Evolutionary conservation across 2,113 vertebrate species (phyloP).

Genomic region (Silurus glanis): DNA sequence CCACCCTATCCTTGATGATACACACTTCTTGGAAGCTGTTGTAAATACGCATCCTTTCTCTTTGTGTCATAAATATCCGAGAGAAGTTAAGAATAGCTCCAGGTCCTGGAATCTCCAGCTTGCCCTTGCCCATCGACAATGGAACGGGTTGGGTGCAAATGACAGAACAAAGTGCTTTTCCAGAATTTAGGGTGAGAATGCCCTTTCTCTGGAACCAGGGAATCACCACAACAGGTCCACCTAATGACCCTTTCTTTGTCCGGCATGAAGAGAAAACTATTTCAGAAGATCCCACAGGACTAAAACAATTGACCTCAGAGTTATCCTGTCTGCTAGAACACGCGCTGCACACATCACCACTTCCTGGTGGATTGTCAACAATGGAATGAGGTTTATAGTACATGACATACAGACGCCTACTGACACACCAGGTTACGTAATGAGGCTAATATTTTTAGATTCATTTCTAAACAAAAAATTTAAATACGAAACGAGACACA

Average conservation of each 20-base stretch:
- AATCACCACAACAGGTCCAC: constrained; percentile 65
- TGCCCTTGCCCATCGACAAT: constrained; percentile 63
- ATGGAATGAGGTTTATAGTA: not conserved
- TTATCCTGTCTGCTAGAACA: constrained; percentile 48
- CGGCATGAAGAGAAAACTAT: constrained; percentile 56
- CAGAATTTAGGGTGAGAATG: constrained; percentile 61
- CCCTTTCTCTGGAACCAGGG: constrained; percentile 68
- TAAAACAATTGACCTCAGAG: constrained; percentile 62
- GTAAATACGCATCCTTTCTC: constrained; percentile 25
- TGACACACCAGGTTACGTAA: not conserved
- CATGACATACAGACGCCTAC: not conserved
- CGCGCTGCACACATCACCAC: constrained; percentile 31
- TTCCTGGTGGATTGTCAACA: constrained; percentile 4
- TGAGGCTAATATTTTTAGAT: not conserved
- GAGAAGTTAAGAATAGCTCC: constrained; percentile 56
- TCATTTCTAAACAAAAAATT: no score
- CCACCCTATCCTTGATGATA: not conserved
- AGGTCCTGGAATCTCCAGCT: constrained; percentile 60
- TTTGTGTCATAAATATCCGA: constrained; percentile 29
- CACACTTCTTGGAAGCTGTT: constrained; percentile 27
- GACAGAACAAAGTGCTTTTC: constrained; percentile 63
- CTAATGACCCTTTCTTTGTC: constrained; percentile 55
- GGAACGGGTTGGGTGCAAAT: constrained; percentile 63
- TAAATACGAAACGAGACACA: not conserved
- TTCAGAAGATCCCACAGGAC: constrained; percentile 56